Conservation (phyloP, 2,113 vertebrate genomes). For the Nesoenas mayeri region DNA sequence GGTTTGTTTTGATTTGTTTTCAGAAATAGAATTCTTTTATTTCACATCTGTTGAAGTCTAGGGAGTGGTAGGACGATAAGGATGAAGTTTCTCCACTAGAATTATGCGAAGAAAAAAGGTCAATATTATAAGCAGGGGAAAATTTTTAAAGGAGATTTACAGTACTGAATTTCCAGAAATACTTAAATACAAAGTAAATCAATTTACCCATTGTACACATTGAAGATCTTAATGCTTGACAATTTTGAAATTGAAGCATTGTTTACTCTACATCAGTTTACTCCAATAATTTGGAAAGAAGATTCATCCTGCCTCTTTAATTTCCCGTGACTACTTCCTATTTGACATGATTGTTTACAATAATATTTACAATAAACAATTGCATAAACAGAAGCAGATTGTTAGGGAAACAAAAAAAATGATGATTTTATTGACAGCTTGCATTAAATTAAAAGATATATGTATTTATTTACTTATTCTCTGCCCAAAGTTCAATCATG, state of each 20-base stretch:
- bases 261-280: neutral
- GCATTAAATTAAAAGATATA: neutral
- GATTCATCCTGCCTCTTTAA: neutral
- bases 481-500: neutral
- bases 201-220: neutral
- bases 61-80: neutral
- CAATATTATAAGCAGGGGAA: neutral
- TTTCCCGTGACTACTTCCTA: neutral
- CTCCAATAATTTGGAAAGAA: neutral
- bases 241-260: neutral
- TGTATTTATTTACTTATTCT: neutral
- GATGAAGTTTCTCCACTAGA: neutral
- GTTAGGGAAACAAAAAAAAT: neutral
- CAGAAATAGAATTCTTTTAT: neutral
- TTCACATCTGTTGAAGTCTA: rapidly evolving
- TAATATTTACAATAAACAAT: neutral
- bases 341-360: neutral
- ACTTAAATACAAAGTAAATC: neutral
- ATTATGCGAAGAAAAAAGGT: neutral
- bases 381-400: neutral
- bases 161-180: neutral
- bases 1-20: neutral
- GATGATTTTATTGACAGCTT: neutral
- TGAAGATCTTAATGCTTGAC: neutral
- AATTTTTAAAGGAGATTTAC: neutral